A percentile compares a stretch with the other conserved stretches of the same genome.
Conservation (phyloP, 2,797 vertebrate species). For the Lates japonicus region DNA sequence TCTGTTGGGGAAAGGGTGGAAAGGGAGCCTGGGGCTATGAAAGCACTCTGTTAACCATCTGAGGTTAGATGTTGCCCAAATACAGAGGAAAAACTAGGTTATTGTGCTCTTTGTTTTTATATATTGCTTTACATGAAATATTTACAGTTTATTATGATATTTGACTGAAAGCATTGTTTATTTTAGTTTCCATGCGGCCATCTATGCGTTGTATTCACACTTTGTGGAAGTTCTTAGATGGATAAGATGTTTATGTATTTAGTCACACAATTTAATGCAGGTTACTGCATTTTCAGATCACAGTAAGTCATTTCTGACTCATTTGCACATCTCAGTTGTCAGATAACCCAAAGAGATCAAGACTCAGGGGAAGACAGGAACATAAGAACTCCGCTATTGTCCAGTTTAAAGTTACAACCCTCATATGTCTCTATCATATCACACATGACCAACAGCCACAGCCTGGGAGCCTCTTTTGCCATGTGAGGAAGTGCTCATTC, state of each 20-base stretch:
- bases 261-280: not conserved
- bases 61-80: conserved; percentile 72
- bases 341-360: conserved; percentile 13
- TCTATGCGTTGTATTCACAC: conserved; percentile 3
- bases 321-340: conserved; percentile 24
- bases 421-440: not conserved
- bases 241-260: not conserved
- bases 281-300: not conserved
- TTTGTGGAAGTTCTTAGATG: not conserved
- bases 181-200: conserved; percentile 8
- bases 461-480: not conserved
- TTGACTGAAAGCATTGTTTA: conserved; percentile 11
- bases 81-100: conserved; percentile 68
- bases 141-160: conserved; percentile 13
- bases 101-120: conserved; percentile 35
- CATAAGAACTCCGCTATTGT: not conserved
- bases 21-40: conserved; percentile 63
- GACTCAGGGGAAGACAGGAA: not conserved
- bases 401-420: not conserved
- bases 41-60: conserved; percentile 69
- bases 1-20: conserved; percentile 71
- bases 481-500: conserved; percentile 1
- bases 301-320: conserved; percentile 21
- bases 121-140: conserved; percentile 30
- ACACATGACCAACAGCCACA: conserved; percentile 1